Base-by-base conservation (phyloP, 2,113 vertebrate species). In the Origma solitaria region DNA sequence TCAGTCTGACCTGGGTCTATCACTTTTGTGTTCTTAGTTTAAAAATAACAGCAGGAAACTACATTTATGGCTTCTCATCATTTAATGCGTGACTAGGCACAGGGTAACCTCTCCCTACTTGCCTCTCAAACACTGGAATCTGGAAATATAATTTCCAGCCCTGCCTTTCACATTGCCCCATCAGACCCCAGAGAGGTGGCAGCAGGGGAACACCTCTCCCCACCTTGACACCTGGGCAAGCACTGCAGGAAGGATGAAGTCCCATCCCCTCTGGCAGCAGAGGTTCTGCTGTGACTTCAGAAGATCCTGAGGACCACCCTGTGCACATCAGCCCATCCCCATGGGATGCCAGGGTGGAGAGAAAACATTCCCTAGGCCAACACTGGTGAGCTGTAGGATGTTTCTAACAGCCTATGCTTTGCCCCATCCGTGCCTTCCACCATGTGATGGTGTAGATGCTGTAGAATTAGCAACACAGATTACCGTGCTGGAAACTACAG, bases 11-110 rank as follows among this genome's bases (percentile, higher is more conserved):
- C 80, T 35, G 27, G 11, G 24, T 82, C 73, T 68, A 25, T 22
- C 47, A 35, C 23, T 88, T 72, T 69, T n/a, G 51, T 61, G 12
- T 50, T 47, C 53, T 87, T 50, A 35, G 62, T 60, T 57, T 83
- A 57, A 92, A 96, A 95, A 81, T 81, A 94, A 71, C 72, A 81
- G 54, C 68, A 90, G 68, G 35, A 83, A 86, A 75, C 17, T 33
- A 54, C 20, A 68, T 82, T 81, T 89, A 61, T 40, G 70, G 40
- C 11, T 85, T 88, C 30, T 75, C 35, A 50, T 47, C n/a, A 45
- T 16, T 86, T 66, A 83, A 90, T 77, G 64, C 10, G 75, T 64
- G 51, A 37, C 77, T 50, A 35, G 35, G 9, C 66, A 42, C 28
- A 62, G 53, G 10, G 18, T 57, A 66, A 84, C 54, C 60, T 94